Conservation (phyloP, 2,888 invertebrate genomes). For the Dichetophora obliterata region DNA sequence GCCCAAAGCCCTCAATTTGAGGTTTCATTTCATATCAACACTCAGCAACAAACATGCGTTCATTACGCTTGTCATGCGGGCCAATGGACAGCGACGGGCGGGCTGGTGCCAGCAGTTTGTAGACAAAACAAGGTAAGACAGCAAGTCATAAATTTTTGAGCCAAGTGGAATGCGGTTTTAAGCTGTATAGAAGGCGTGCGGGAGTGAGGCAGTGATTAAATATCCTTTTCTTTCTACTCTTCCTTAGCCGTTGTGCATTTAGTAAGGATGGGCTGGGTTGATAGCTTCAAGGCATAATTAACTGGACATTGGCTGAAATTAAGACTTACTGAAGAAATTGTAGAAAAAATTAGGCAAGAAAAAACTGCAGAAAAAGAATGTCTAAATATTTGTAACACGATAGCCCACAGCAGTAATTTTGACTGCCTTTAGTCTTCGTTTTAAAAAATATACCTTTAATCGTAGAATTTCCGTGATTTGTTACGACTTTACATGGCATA, state of each 20-base stretch:
- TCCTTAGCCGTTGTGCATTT: not conserved
- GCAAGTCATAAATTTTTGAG: conserved; percentile 19
- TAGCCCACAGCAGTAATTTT: too few species aligned
- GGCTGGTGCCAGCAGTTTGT: not conserved
- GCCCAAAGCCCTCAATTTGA: conserved; percentile 32
- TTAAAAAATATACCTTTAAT: too few species aligned
- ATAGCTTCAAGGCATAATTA: conserved; percentile 1
- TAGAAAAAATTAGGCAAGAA: not conserved
- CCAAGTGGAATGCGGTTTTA: conserved; percentile 13
- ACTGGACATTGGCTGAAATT: conserved; percentile 23
- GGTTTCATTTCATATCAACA: conserved; percentile 22
- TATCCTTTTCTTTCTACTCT: not conserved
- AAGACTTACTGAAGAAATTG: not conserved
- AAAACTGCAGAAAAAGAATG: not conserved
- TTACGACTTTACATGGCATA: too few species aligned
- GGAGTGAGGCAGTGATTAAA: too few species aligned
- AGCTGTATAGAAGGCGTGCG: too few species aligned
- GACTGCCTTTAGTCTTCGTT: too few species aligned
- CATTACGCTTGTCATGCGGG: not conserved
- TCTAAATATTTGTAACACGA: too few species aligned
- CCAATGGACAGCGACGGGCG: not conserved
- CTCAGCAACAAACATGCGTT: conserved; percentile 10
- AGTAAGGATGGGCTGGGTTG: not conserved
- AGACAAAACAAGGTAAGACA: conserved; percentile 13
- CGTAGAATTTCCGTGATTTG: too few species aligned